phyloP scores from a whole-genome alignment of 2,888 invertebrate species.

The Drosophila siamana region DNA sequence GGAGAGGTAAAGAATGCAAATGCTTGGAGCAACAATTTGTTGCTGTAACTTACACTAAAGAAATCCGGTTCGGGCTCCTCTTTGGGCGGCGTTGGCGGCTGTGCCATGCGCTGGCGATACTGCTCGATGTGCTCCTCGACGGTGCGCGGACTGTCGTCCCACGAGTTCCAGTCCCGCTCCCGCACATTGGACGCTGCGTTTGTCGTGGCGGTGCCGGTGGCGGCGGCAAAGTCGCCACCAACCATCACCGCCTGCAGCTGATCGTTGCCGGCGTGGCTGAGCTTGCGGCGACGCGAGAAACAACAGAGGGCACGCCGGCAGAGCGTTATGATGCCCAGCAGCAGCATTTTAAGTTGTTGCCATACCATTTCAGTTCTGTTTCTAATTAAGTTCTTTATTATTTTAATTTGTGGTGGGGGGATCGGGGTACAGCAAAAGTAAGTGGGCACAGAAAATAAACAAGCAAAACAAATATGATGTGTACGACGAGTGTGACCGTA shows the following conservation, averaged over 20 bases:
- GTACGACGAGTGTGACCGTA: slow-evolving; percentile 43
- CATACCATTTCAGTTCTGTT: slow-evolving; percentile 83
- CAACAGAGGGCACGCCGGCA: slow-evolving; percentile 88
- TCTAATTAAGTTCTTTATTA: neutral
- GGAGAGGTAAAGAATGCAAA: no score
- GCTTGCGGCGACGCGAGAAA: slow-evolving; percentile 86
- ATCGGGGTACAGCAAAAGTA: slow-evolving; percentile 27
- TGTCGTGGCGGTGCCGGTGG: neutral
- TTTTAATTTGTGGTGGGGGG: neutral
- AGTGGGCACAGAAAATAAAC: slow-evolving; percentile 41
- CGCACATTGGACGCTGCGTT: slow-evolving; percentile 11
- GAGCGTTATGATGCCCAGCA: slow-evolving; percentile 86
- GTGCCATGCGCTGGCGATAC: slow-evolving; percentile 87
- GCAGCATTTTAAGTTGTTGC: slow-evolving; percentile 87
- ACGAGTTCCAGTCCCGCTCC: slow-evolving; percentile 87
- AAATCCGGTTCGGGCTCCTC: slow-evolving; percentile 86
- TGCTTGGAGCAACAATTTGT: no score
- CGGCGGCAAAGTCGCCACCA: slow-evolving; percentile 58
- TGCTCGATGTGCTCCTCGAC: slow-evolving; percentile 89
- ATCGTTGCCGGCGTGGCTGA: slow-evolving; percentile 78
- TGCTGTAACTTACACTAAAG: slow-evolving; percentile 86
- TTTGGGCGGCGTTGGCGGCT: slow-evolving; percentile 84
- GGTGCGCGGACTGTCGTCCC: slow-evolving; percentile 87
- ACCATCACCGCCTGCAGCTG: slow-evolving; percentile 87
- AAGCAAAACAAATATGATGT: slow-evolving; percentile 64